phyloP scores from a whole-genome alignment of 2,113 vertebrate species.

The Chiloscyllium plagiosum region DNA sequence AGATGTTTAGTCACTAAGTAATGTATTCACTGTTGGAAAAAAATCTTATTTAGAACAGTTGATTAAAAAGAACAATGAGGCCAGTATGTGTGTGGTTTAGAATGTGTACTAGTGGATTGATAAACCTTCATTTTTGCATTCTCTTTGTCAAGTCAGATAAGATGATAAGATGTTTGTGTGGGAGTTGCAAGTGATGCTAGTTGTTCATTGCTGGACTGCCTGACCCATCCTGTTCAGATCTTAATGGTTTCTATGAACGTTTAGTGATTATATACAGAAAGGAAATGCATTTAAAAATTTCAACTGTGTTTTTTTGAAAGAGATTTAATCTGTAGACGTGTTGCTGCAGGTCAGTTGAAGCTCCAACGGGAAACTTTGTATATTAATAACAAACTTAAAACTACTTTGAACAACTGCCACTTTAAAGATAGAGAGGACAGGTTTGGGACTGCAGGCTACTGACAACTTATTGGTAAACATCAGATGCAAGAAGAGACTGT shows the following conservation, averaged over 20 bases:
- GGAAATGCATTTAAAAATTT: background rate
- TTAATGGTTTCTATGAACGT: background rate
- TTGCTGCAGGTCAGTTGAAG: background rate
- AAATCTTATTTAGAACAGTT: background rate
- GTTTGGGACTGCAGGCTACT: background rate
- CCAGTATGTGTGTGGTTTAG: background rate
- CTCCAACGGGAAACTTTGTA: background rate
- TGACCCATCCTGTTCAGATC: background rate
- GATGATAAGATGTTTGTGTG: background rate
- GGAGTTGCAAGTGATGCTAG: background rate
- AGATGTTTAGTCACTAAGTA: slow-evolving; percentile 12
- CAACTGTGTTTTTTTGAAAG: background rate
- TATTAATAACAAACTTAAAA: background rate
- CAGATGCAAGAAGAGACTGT: background rate
- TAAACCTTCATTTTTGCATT: background rate
- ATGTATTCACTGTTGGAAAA: background rate
- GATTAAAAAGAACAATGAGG: slow-evolving; percentile 8
- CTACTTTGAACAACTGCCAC: background rate
- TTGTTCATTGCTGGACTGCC: background rate
- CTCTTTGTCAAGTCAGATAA: slow-evolving; percentile 1
- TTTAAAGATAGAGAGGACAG: background rate
- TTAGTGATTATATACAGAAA: background rate
- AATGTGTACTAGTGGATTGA: background rate
- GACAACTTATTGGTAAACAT: background rate
- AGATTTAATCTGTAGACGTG: background rate